Percentiles rank a stretch among this genome's conserved stretches.
These are phyloP conservation scores for Chloropsis cyanopogon DNA, from an alignment of 2,113 vertebrate species.

Conservation along the genomic window DNA sequence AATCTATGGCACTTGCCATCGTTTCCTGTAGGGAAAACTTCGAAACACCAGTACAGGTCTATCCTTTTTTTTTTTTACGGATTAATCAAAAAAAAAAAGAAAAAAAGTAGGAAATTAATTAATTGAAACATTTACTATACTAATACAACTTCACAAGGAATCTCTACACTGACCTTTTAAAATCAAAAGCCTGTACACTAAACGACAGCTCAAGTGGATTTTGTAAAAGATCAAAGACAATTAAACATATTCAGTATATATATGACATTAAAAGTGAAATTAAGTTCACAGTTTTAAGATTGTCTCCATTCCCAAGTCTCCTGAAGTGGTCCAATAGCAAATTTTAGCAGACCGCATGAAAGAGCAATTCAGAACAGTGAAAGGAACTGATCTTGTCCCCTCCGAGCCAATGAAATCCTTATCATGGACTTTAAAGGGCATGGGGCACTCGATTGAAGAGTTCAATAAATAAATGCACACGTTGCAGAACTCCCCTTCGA, in stretches of 20 bases:
- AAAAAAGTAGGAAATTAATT: not conserved
- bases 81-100: not conserved
- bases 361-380: not conserved
- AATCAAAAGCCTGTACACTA: not conserved
- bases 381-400: not conserved
- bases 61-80: not conserved
- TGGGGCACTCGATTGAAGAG: not conserved
- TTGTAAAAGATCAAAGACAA: not conserved
- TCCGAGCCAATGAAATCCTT: not conserved
- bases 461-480: not conserved
- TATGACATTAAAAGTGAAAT: not conserved
- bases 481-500: not conserved
- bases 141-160: not conserved
- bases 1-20: not conserved
- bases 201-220: not conserved
- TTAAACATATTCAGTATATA: not conserved
- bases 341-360: not conserved
- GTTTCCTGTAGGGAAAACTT: conserved; percentile 20
- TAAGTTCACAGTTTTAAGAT: not conserved
- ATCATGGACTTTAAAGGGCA: not conserved
- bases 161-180: not conserved
- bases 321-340: not conserved
- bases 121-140: not conserved
- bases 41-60: not conserved
- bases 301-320: not conserved